Evolutionary conservation across 2,888 invertebrate genomes (phyloP), one percentile per base, ranked within the genome.

Genomic region (Campopleginae sp.): DNA sequence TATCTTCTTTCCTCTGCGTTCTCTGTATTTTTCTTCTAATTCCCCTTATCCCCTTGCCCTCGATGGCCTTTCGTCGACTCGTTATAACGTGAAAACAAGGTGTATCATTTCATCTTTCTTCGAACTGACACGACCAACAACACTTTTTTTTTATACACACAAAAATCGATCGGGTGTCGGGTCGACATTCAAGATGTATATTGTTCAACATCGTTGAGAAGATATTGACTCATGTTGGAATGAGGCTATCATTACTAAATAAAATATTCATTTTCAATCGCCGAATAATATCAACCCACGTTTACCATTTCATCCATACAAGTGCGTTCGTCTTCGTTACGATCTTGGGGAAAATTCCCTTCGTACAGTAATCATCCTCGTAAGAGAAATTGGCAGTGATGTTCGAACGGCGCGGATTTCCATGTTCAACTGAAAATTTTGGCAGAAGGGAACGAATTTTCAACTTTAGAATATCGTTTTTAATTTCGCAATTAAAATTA

Each of bases 21-120:
- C 58, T 54, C 12, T 72, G 61, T 68, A 65, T 78, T 77, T 77
- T 58, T 48, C n/a, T 65, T 23, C 5, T 5, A 3, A 63, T 23
- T 23, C 19, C 44, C 44, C 42, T 33, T 51, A 23, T 71, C 46
- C 74, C 74, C 33, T 33, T 51, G 0, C 12, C 19, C 10, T 23
- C 51, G 48, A 51, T 51, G 46, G 71, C 71, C 51, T 51, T 19
- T 48, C n/a, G 33, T 48, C 10, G 7, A 19, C 70, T 42, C 71
- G 63, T 68, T 71, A n/a, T 51, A 33, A n/a, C 8, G 14, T 23
- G 33, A 31, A 51, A 31, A 70, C 23, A 14, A 71, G 33, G 19
- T 51, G 51, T 33, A 68, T 71, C 63, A 61, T 58, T 68, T 77
- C n/a, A 38, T 54, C 46, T 54, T 68, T 48, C 23, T n/a, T n/a